A percentile compares a stretch with the other conserved stretches of the same genome.
Evolutionary conservation across 1,140 invertebrate genomes (phyloP).

Genomic region (Choristoneura fumiferana): DNA sequence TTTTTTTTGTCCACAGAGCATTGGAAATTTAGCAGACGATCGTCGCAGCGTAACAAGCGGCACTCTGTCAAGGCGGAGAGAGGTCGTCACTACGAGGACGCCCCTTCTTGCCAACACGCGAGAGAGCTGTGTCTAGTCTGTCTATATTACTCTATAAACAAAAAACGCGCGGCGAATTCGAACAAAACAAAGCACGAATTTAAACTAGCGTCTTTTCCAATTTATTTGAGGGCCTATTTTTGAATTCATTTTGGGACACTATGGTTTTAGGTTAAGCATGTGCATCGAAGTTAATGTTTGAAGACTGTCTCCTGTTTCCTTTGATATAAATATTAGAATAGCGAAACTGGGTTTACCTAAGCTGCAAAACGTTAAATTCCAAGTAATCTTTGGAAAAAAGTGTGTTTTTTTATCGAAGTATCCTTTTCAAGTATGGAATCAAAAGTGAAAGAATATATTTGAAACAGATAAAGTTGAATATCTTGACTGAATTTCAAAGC

Average conservation of each 20-base stretch:
- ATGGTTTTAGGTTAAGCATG: slow-evolving; percentile 21
- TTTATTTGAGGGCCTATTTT: background rate
- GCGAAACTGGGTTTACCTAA: no score
- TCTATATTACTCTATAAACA: background rate
- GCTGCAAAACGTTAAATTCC: no score
- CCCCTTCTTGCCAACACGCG: slow-evolving; percentile 87
- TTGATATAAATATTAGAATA: slow-evolving; percentile 6
- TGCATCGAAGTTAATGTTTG: slow-evolving; percentile 36
- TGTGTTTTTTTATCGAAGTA: no score
- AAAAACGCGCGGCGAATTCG: background rate
- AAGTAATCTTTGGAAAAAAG: no score
- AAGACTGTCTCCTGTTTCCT: slow-evolving; percentile 41
- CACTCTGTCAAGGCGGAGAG: slow-evolving; percentile 76
- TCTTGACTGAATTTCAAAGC: no score
- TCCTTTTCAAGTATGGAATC: no score
- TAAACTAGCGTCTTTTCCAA: background rate
- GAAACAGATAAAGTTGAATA: no score
- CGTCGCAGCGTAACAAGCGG: slow-evolving; percentile 66
- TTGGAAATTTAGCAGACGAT: slow-evolving; percentile 61
- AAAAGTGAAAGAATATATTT: no score
- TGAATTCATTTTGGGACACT: background rate
- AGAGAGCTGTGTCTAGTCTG: slow-evolving; percentile 88
- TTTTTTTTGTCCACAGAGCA: slow-evolving; percentile 49
- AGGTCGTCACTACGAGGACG: slow-evolving; percentile 90
- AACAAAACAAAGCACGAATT: slow-evolving; percentile 15